phyloP scores from a whole-genome alignment of 2,797 vertebrate genomes.

The Tinamus major region DNA sequence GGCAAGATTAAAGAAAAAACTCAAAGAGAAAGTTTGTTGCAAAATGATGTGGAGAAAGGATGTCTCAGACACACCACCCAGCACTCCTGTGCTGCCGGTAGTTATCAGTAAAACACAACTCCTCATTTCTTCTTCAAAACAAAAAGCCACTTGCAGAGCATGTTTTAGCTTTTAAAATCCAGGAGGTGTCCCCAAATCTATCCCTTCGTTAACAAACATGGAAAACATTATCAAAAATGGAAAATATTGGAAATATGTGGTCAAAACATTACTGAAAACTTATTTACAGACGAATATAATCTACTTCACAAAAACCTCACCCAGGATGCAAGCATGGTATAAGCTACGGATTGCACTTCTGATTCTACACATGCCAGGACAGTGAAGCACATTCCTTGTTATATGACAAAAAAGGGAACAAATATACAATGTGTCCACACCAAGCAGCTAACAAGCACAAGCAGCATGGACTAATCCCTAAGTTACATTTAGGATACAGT shows the following conservation, averaged over 20 bases:
- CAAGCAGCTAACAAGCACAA: neutral
- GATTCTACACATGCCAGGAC: neutral
- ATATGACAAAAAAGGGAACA: neutral
- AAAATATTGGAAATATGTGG: neutral
- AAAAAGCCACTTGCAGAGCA: neutral
- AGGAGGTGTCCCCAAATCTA: slow-evolving; percentile 29
- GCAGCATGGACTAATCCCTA: neutral
- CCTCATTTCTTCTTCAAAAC: neutral
- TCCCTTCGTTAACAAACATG: neutral
- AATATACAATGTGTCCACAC: neutral
- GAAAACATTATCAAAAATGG: neutral
- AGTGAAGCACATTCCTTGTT: neutral
- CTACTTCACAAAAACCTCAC: neutral
- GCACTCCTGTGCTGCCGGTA: neutral
- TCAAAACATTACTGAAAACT: neutral
- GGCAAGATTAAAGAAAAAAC: neutral
- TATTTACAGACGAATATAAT: neutral
- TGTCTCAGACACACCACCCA: neutral
- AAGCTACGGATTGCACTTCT: neutral
- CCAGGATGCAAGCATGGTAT: accelerated
- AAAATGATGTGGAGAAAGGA: neutral
- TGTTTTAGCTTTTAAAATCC: slow-evolving; percentile 1
- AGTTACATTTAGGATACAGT: neutral
- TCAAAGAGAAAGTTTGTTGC: neutral
- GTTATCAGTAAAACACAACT: neutral